Evolutionary conservation across 30 jellyfish, hydroid and myxozoan genomes (phyloP).

Genomic region (Cassiopea andromeda): DNA sequence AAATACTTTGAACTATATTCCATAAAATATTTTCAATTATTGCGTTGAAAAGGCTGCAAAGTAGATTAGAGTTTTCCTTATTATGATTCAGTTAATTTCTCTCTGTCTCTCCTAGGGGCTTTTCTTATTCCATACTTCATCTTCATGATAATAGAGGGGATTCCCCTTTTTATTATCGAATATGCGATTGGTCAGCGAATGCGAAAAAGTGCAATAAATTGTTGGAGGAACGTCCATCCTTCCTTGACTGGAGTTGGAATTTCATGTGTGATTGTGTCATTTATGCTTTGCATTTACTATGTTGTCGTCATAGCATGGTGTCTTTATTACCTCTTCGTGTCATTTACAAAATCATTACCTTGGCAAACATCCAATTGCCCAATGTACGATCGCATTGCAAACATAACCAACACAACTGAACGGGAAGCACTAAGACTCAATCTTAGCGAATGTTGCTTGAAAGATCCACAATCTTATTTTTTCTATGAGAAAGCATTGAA

Average conservation of each 20-base stretch:
- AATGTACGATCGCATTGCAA: conserved; percentile 7
- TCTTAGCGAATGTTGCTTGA: conserved; percentile 78
- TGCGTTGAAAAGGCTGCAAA: too few species aligned
- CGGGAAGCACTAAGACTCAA: conserved; percentile 7
- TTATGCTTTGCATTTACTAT: conserved; percentile 86
- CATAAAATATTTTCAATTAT: too few species aligned
- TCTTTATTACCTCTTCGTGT: conserved; percentile 70
- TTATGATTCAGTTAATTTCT: background rate
- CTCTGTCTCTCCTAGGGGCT: conserved; percentile 75
- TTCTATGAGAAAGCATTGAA: conserved; percentile 81
- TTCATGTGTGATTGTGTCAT: conserved; percentile 83
- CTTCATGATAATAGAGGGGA: conserved; percentile 95
- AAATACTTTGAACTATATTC: too few species aligned
- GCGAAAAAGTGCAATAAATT: conserved; percentile 80
- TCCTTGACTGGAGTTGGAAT: conserved; percentile 89
- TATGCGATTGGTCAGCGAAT: conserved; percentile 92
- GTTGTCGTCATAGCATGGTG: conserved; percentile 93
- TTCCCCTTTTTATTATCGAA: conserved; percentile 91
- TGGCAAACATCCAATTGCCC: conserved; percentile 80
- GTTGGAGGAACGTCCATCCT: conserved; percentile 88
- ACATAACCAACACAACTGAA: background rate
- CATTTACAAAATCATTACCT: conserved; percentile 80
- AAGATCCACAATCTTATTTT: conserved; percentile 79
- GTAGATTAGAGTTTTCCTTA: background rate
- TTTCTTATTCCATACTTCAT: conserved; percentile 88